phyloP scores from a whole-genome alignment of 2,888 invertebrate species.

The Ophion slaviceki region DNA sequence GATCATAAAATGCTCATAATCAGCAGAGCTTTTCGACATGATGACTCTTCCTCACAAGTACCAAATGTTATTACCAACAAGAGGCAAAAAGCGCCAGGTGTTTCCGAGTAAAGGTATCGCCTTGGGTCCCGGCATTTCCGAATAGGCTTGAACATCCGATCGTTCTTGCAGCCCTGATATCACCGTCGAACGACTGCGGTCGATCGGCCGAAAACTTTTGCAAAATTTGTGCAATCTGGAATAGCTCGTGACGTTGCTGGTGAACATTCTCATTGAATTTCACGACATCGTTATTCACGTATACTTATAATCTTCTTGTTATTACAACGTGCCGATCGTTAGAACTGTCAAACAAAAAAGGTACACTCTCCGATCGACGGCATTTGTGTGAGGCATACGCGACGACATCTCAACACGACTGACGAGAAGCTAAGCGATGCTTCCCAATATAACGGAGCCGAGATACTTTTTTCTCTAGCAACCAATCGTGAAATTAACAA shows the following conservation, averaged over 20 bases:
- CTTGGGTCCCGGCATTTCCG: constrained; percentile 90
- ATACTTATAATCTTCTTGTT: neutral
- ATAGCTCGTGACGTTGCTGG: constrained; percentile 6
- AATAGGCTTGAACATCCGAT: constrained; percentile 84
- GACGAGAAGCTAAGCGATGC: constrained; percentile 32
- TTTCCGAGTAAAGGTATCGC: constrained; percentile 91
- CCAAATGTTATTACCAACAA: constrained; percentile 84
- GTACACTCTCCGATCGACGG: neutral
- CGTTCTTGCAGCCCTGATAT: constrained; percentile 54
- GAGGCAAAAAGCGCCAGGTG: constrained; percentile 91
- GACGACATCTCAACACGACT: constrained; percentile 16
- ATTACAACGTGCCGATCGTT: neutral
- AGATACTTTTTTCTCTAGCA: constrained; percentile 10
- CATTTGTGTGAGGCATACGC: neutral
- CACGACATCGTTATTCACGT: constrained; percentile 33
- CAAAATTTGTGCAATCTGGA: constrained; percentile 5
- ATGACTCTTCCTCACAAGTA: neutral
- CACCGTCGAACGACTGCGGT: constrained; percentile 47
- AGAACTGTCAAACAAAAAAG: neutral
- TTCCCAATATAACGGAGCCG: constrained; percentile 1
- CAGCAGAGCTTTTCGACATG: neutral
- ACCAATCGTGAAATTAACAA: constrained; percentile 2
- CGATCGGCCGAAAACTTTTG: neutral
- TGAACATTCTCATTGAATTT: constrained; percentile 22
- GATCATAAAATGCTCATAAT: neutral